Base-by-base conservation (phyloP, 2,113 vertebrate genomes). In the Oostethus manadensis region DNA sequence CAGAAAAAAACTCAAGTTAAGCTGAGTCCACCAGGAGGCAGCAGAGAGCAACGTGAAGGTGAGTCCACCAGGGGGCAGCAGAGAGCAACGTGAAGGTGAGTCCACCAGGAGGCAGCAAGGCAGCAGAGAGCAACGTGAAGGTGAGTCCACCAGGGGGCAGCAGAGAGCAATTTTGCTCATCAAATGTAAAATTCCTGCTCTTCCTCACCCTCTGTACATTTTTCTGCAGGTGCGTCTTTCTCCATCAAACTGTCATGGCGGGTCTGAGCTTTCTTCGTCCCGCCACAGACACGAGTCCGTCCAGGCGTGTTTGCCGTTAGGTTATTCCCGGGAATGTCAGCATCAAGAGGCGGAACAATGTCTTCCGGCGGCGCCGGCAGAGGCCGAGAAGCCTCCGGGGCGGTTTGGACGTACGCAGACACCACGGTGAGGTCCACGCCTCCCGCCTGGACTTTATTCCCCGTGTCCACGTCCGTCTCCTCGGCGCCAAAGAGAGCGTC, bases 391-490 rank as follows among this genome's bases (percentile, higher is more conserved):
- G 72, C 64, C 46, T 51, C 56, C 21, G 66, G 71, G 21, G 85
- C 49, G 49, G 60, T 66, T 58, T 71, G 83, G 5, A 92, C 88
- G 45, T 96, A 94, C 0, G 92, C 93, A 0, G 96, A 98, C 60
- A 96, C 91, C 59, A 94, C 93, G 0, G 93, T 92, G 0, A 96
- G 80, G 83, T 98, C 94, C 3, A 92, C 65, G 0, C 57, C 56
- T 74, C 77, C 68, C 14, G 87, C 84, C 11, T 83, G 89, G 0
- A 96, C 86, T 45, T 84, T 90, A 80, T 89, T 78, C 48, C 95
- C 94, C 0, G 95, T 96, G 86, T 98, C 94, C 51, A 98, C 94
- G n/a, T 97, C 91, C 0, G 95, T 98, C 87, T 98, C 95, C 76
- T 93, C 92, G 0, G 91, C 91, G 3, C 89, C 92, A 3, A 95